phyloP scores from a whole-genome alignment of 2,888 invertebrate genomes.

The Caenorhabditis panamensis region DNA sequence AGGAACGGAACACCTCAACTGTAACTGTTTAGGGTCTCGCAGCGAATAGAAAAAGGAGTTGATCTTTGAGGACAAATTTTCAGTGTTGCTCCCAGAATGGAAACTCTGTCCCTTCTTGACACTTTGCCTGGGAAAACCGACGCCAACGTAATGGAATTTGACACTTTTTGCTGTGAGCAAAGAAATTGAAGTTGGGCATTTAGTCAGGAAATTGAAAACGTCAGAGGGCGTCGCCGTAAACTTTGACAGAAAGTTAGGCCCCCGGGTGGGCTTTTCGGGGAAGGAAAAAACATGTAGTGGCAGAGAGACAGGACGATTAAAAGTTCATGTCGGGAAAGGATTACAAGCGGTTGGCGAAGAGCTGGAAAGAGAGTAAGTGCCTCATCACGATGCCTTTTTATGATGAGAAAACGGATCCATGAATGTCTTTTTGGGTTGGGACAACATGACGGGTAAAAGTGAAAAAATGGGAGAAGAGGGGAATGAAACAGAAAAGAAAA shows the following conservation, averaged over 20 bases:
- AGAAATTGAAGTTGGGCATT: neutral
- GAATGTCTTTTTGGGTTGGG: slow-evolving; percentile 18
- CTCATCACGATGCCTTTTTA: slow-evolving; percentile 52
- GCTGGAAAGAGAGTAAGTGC: slow-evolving; percentile 45
- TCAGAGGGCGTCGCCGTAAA: neutral
- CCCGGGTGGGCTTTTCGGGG: too few species aligned
- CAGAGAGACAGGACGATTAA: slow-evolving; percentile 1
- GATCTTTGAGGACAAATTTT: neutral
- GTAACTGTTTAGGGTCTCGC: neutral
- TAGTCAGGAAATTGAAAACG: slow-evolving; percentile 5
- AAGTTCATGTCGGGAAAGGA: slow-evolving; percentile 51
- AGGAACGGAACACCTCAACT: too few species aligned
- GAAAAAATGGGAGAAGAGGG: slow-evolving; percentile 19
- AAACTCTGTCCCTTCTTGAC: neutral
- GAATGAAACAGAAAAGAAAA: neutral
- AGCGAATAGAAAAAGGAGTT: neutral
- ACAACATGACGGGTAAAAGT: slow-evolving; percentile 23
- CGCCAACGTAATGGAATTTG: neutral
- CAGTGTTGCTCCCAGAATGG: too few species aligned
- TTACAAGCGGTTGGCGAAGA: slow-evolving; percentile 36
- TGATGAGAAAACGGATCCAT: slow-evolving; percentile 43
- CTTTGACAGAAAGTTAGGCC: neutral
- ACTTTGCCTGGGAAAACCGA: neutral
- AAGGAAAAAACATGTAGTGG: neutral
- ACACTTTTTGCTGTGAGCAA: neutral